These are phyloP conservation scores for Adelges cooleyi DNA, from an alignment of 1,140 invertebrate species.

Conservation along the genomic window DNA sequence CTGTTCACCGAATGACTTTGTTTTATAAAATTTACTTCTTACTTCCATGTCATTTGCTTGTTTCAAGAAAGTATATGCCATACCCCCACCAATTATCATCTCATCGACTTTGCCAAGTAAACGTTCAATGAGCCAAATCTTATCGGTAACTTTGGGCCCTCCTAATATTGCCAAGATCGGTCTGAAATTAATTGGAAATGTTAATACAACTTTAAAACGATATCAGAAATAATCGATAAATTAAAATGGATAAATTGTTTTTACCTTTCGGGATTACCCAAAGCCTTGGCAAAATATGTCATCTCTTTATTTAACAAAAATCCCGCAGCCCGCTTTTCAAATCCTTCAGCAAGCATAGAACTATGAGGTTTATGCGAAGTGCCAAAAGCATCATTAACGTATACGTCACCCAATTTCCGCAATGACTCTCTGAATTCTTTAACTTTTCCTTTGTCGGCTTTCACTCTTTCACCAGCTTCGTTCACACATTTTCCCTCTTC, in stretches of 20 bases:
- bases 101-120: slow-evolving; percentile 95
- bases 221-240: background rate
- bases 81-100: slow-evolving; percentile 99
- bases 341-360: slow-evolving; percentile 82
- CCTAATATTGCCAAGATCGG: slow-evolving; percentile 32
- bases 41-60: slow-evolving; percentile 83
- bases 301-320: slow-evolving; percentile 97
- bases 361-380: slow-evolving; percentile 97
- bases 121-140: slow-evolving; percentile 97
- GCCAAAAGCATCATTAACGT: slow-evolving; percentile 99
- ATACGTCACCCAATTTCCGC: slow-evolving; percentile 92
- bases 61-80: slow-evolving; percentile 99
- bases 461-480: slow-evolving; percentile 75
- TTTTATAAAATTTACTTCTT: too few relatives aligned
- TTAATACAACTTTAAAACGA: background rate
- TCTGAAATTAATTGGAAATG: slow-evolving; percentile 5
- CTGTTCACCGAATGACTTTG: slow-evolving; percentile 17
- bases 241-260: background rate
- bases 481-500: slow-evolving; percentile 98
- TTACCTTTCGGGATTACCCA: slow-evolving; percentile 82
- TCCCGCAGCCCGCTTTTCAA: slow-evolving; percentile 79
- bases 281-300: slow-evolving; percentile 92
- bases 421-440: slow-evolving; percentile 78
- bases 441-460: slow-evolving; percentile 68
- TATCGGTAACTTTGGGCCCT: slow-evolving; percentile 92